A percentile compares a stretch with the other conserved stretches of the same genome.
Evolutionary conservation across 2,797 vertebrate genomes (phyloP).

Genomic region (Centropyge bicolor): DNA sequence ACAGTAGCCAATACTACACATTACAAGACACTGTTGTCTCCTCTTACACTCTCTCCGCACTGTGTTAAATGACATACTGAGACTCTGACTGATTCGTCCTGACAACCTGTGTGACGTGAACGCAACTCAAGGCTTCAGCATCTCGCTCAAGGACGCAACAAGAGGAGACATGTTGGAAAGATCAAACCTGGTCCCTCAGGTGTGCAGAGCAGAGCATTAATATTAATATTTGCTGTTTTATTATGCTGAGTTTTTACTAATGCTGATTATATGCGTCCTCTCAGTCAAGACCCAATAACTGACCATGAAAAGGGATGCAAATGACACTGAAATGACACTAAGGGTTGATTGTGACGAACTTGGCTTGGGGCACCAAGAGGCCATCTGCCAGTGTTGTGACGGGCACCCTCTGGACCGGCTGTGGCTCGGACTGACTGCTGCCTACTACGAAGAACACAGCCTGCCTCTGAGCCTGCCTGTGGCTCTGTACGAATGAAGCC

Average conservation of each 20-base stretch:
- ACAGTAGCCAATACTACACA: constrained; percentile 25
- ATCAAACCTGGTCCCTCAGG: not conserved
- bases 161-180: not conserved
- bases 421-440: constrained; percentile 44
- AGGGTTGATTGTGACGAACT: constrained; percentile 68
- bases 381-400: constrained; percentile 79
- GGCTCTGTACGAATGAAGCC: constrained; percentile 36
- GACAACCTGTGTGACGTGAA: not conserved
- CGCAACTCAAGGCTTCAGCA: not conserved
- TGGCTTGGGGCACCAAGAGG: constrained; percentile 42
- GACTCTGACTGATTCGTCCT: not conserved
- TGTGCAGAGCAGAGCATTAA: not conserved
- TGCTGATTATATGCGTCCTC: not conserved
- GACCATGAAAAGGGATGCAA: constrained; percentile 51
- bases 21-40: constrained; percentile 21
- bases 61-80: not conserved
- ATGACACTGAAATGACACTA: constrained; percentile 50
- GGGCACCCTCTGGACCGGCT: constrained; percentile 57
- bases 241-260: not conserved
- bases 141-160: not conserved
- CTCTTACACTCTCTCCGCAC: not conserved
- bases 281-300: constrained; percentile 13
- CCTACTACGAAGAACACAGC: constrained; percentile 55
- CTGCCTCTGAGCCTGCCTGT: constrained; percentile 50
- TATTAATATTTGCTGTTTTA: not conserved